phyloP scores from a whole-genome alignment of 2,113 vertebrate species.

The Cygnus atratus region DNA sequence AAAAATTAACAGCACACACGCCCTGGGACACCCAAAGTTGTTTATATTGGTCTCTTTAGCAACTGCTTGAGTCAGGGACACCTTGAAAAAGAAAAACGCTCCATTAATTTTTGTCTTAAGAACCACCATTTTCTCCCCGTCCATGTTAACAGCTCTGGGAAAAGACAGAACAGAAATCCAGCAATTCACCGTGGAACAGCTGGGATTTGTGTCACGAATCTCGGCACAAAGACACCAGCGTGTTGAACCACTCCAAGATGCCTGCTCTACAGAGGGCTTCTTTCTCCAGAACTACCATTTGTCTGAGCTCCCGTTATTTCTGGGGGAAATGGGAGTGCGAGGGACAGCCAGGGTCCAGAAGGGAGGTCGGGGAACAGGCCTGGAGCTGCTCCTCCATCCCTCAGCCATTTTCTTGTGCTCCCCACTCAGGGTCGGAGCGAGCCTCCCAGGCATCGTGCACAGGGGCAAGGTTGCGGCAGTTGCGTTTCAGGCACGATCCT shows the following conservation, averaged over 20 bases:
- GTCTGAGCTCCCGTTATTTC: not conserved
- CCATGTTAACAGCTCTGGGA: not conserved
- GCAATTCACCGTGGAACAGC: not conserved
- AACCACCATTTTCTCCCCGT: not conserved
- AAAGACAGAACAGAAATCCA: not conserved
- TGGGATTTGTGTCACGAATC: not conserved
- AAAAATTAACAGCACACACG: not conserved
- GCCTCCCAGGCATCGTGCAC: too few relatives aligned
- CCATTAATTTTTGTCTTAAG: not conserved
- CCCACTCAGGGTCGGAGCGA: too few relatives aligned
- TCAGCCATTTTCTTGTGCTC: accelerated
- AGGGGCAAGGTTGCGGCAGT: not conserved
- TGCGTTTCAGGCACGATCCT: accelerated
- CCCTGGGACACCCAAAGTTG: not conserved
- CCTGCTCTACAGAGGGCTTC: too few relatives aligned
- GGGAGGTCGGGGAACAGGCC: not conserved
- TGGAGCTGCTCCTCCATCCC: accelerated
- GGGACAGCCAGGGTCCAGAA: accelerated
- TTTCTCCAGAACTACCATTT: not conserved
- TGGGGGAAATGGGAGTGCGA: not conserved
- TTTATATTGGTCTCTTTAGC: not conserved
- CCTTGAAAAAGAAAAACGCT: not conserved
- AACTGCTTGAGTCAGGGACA: not conserved
- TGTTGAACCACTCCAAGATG: not conserved
- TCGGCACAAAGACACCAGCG: not conserved